Conservation (phyloP, 2,113 vertebrate genomes). For the Echinops telfairi region DNA sequence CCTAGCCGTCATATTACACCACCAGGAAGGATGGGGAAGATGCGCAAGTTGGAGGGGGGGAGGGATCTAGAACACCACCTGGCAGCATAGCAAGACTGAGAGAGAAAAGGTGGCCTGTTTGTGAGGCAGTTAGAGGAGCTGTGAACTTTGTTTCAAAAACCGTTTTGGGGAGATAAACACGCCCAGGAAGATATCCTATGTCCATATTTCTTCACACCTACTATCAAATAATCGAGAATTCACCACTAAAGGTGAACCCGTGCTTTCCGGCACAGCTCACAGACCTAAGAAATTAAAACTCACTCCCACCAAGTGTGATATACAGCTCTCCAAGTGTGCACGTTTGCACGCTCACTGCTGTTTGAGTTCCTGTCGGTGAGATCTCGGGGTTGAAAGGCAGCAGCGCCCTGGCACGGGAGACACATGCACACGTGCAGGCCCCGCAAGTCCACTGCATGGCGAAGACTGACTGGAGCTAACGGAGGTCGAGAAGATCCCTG, state of each 20-base stretch:
- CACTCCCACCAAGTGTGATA: no score
- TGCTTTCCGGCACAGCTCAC: not conserved
- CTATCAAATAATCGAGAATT: not conserved
- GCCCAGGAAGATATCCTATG: not conserved
- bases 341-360: not conserved
- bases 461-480: not conserved
- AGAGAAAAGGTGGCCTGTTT: not conserved
- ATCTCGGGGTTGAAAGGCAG: not conserved
- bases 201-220: not conserved
- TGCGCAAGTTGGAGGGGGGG: no score
- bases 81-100: not conserved
- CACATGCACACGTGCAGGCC: not conserved
- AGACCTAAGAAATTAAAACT: slow-evolving; percentile 27
- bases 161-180: not conserved
- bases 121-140: not conserved
- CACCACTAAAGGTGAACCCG: not conserved
- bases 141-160: not conserved
- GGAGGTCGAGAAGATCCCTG: not conserved
- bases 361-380: not conserved
- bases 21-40: not conserved
- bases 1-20: not conserved
- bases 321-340: no score
- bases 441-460: not conserved
- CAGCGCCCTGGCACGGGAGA: not conserved
- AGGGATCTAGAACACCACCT: not conserved